Evolutionary conservation across 1,140 invertebrate genomes (phyloP), one percentile per base, ranked within the genome.

Genomic region (Anastrepha ludens): DNA sequence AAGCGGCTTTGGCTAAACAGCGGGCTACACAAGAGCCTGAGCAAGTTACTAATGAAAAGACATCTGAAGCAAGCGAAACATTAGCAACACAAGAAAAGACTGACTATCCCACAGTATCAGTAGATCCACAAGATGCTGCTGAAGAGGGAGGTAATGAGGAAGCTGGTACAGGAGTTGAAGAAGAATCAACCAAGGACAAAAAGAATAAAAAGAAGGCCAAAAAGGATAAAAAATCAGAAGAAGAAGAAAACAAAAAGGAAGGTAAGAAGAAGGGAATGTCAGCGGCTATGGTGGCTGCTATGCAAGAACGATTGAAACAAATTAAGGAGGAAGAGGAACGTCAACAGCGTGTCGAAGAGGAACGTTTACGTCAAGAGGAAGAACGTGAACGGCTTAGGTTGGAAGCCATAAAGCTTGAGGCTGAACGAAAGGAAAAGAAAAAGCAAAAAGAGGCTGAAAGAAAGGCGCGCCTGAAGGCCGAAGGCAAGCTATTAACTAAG

Each of bases 401-500:
- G 87, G 97, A 98, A 94, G 95, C 97, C 88, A 91, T 97, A 60
- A 95, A 96, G 88, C 93, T 97, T 88, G 97, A 98, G 93, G 96
- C 97, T 93, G 98, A 98, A 93, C 95, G 95, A 86, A 98, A 98
- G 92, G 97, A 98, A 90, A 96, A 95, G 89, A 98, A 98, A 91
- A 99, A 99, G 91, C 95, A 97, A 90, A 98, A 98, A 91, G 98
- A 99, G 94, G 99, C 99, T 90, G 98, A 99, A 91, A 95, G 97
- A 88, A 98, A 97, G 93, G 98, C 98, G 92, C 95, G 97, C 91
- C 93, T 99, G 60, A 99, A 99, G 93, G 97, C 97, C 41, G 98
- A 99, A 94, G 98, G 99, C 2, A 99, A 98, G 94, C 94, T 98
- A 41, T 93, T 99, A 58, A 98, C 98, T 6, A 95, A 97, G 0